Evolutionary conservation across 2,888 invertebrate species (phyloP).

Genomic region (Drosophila helvetica): DNA sequence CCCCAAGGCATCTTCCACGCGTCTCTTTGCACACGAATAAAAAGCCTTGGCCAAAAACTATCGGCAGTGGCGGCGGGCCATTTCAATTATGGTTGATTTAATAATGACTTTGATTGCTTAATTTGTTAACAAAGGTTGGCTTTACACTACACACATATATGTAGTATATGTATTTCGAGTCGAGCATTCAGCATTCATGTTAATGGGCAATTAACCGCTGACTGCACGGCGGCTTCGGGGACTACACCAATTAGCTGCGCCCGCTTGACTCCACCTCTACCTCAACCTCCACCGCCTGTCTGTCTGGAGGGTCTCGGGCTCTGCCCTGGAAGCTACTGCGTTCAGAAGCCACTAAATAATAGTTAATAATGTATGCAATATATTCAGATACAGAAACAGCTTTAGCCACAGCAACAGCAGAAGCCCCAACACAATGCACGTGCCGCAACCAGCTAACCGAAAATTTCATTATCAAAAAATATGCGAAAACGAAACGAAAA

Average conservation of each 20-base stretch:
- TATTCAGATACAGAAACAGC: slow-evolving; percentile 17
- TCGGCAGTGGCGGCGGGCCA: slow-evolving; percentile 45
- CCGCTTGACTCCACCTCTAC: neutral
- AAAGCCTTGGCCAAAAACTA: slow-evolving; percentile 59
- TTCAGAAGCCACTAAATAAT: slow-evolving; percentile 16
- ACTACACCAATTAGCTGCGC: slow-evolving; percentile 59
- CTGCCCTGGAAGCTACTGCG: neutral
- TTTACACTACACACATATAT: neutral
- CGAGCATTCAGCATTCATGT: slow-evolving; percentile 46
- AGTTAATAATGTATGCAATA: slow-evolving; percentile 34
- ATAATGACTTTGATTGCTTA: slow-evolving; percentile 66
- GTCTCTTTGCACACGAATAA: slow-evolving; percentile 42
- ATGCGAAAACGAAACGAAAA: neutral
- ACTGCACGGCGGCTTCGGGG: slow-evolving; percentile 19
- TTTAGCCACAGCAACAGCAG: slow-evolving; percentile 16
- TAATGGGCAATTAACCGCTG: slow-evolving; percentile 72
- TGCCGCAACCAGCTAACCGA: slow-evolving; percentile 23
- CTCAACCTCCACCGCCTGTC: neutral
- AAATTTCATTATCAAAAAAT: slow-evolving; percentile 23
- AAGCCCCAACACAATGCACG: slow-evolving; percentile 20
- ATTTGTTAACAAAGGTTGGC: slow-evolving; percentile 68
- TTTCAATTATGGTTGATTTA: slow-evolving; percentile 68
- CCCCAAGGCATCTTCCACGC: slow-evolving; percentile 51
- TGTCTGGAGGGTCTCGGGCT: neutral
- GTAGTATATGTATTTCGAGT: slow-evolving; percentile 24